These are phyloP conservation scores for Chunga burmeisteri DNA, from an alignment of 2,113 vertebrate species.

Conservation along the genomic window DNA sequence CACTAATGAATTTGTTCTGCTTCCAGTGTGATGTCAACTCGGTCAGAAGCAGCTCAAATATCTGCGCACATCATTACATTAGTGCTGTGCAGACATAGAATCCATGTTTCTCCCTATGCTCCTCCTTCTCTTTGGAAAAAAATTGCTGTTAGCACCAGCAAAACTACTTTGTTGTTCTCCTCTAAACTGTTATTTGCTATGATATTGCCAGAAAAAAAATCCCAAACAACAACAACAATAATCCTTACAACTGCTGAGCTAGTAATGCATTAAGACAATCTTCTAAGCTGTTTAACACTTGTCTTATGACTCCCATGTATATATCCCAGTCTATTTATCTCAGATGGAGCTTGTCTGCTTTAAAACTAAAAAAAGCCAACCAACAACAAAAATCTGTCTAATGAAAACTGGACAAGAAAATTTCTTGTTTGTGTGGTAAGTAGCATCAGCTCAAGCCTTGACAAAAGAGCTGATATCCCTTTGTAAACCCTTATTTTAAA, in stretches of 20 bases:
- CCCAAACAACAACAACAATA: conserved; percentile 3
- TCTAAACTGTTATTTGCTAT: conserved; percentile 7
- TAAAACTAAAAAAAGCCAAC: not conserved
- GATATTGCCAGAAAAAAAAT: not conserved
- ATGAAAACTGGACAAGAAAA: not conserved
- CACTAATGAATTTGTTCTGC: conserved; percentile 16
- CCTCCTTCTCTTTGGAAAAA: not conserved
- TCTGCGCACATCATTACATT: not conserved
- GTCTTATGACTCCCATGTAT: conserved; percentile 1
- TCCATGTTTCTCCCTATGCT: not conserved
- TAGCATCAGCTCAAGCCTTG: not conserved
- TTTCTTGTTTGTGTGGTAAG: not conserved
- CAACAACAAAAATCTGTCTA: not conserved
- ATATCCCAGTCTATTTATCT: not conserved
- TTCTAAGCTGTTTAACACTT: conserved; percentile 44
- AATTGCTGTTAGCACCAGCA: not conserved
- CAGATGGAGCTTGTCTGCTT: not conserved
- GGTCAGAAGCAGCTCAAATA: not conserved
- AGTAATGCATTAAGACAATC: conserved; percentile 40
- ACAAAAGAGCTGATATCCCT: not conserved
- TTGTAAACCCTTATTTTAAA: not conserved
- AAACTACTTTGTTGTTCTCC: not conserved
- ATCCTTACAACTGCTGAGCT: conserved; percentile 52
- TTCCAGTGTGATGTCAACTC: not conserved
- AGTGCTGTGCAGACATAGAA: not conserved